Evolutionary conservation across 2,888 invertebrate genomes (phyloP).

Genomic region (Drosophila planitibia): DNA sequence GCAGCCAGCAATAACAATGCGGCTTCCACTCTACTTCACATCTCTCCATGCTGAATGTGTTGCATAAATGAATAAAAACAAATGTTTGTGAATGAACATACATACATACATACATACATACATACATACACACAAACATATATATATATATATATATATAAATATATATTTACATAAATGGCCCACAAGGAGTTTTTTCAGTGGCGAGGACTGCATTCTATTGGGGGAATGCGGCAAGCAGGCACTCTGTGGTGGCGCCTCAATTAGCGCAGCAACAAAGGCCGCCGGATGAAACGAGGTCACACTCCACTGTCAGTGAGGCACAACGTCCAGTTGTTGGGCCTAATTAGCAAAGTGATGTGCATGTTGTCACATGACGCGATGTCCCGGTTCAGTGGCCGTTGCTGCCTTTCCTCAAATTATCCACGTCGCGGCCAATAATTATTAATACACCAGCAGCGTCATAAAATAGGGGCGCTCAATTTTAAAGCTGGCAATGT

Average conservation of each 20-base stretch:
- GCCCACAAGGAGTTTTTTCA: not conserved
- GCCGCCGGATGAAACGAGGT: constrained; percentile 25
- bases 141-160: not conserved
- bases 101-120: not conserved
- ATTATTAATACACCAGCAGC: not conserved
- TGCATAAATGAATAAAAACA: constrained; percentile 16
- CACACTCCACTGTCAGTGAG: constrained; percentile 6
- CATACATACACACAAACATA: not conserved
- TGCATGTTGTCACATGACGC: constrained; percentile 4
- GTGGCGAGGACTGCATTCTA: constrained; percentile 6
- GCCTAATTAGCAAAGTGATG: constrained; percentile 41
- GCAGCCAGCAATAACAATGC: constrained; percentile 19
- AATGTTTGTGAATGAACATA: constrained; percentile 15
- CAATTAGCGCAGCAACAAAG: constrained; percentile 33
- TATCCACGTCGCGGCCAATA: not conserved
- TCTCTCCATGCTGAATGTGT: not conserved
- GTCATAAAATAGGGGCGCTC: no score
- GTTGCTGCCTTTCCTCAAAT: not conserved
- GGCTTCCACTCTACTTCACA: not conserved
- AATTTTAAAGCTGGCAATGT: not conserved
- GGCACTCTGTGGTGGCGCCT: constrained; percentile 22
- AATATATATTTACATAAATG: not conserved
- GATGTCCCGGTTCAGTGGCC: constrained; percentile 31
- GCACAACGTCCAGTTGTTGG: constrained; percentile 28
- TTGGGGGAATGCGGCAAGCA: constrained; percentile 17